Evolutionary conservation across 2,888 invertebrate genomes (phyloP), one percentile per base, ranked within the genome.

Genomic region (Archips xylosteana): DNA sequence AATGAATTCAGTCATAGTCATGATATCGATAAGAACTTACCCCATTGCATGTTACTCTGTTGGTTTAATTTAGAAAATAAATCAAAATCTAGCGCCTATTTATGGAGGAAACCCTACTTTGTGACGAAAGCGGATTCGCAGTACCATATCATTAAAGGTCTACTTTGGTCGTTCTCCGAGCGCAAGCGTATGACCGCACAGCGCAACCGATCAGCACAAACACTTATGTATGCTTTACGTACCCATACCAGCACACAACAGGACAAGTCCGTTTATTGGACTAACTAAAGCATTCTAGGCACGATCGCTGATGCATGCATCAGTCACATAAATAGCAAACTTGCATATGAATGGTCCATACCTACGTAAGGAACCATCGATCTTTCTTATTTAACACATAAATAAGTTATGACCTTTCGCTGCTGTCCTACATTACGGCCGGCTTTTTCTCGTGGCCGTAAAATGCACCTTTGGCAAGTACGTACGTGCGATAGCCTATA

Each of bases 151-250:
- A 51, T 54, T 60, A 70, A 64, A 73, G 75, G 75, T 65, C 69
- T 63, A 73, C 73, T 73, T 78, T 77, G 74, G 77, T 75, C 75
- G 76, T 77, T 75, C 75, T 75, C 77, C 80, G 79, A 71, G 77
- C 64, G 66, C 78, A 80, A 80, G 81, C 82, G 84, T 83, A 83
- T 86, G 85, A 87, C 87, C 88, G 86, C 88, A 85, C 87, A 84
- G 83, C 82, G 83, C 84, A 85, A 87, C 87, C 88, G 87, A 85
- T 87, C 82, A 80, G 78, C 78, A 79, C 75, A 15, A 70, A 62
- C 75, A 70, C 70, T 61, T 67, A 47, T 59, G 54, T 70, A 74
- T 69, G 45, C 73, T 68, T 63, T 69, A 64, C 69, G 59, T 74
- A 69, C 70, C 68, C 73, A 54, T 74, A 70, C 74, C 60, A 69